These are phyloP conservation scores for Micronisus gabar DNA, from an alignment of 2,113 vertebrate genomes.

Conservation along the genomic window DNA sequence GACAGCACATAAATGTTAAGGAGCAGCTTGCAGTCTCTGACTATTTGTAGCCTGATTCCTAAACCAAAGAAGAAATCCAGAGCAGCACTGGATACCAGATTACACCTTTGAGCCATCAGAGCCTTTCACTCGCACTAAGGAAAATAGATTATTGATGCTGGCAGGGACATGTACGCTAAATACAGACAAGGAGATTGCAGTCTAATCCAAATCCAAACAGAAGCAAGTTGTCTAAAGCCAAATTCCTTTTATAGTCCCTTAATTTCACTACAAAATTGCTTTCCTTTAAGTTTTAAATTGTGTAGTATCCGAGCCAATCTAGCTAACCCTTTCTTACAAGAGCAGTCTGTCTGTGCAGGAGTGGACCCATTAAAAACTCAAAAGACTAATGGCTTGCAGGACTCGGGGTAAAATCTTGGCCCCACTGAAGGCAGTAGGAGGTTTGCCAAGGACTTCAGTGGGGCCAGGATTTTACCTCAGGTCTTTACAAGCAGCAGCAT, in stretches of 20 bases:
- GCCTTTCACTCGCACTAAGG: constrained; percentile 33
- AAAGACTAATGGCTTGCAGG: constrained; percentile 22
- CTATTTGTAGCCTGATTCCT: constrained; percentile 36
- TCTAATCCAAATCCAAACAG: constrained; percentile 63
- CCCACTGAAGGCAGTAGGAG: neutral
- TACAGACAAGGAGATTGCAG: constrained; percentile 44
- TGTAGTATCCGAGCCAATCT: neutral
- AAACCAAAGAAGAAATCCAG: constrained; percentile 40
- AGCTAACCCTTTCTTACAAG: constrained; percentile 42
- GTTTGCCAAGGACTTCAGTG: constrained; percentile 45
- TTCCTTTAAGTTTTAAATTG: constrained; percentile 44
- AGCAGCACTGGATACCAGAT: constrained; percentile 38
- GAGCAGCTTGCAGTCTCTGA: constrained; percentile 8
- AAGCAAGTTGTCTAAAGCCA: constrained; percentile 54
- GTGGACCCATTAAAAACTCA: constrained; percentile 1
- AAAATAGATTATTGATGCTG: constrained; percentile 63
- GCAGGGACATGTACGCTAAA: constrained; percentile 20
- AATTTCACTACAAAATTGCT: constrained; percentile 57
- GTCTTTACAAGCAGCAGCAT: neutral
- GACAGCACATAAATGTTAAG: constrained; percentile 10
- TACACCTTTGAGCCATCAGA: constrained; percentile 43
- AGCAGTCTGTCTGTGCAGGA: neutral
- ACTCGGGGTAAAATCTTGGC: constrained; percentile 29
- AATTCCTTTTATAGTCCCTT: constrained; percentile 55
- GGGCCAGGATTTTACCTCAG: constrained; percentile 42